Evolutionary conservation across 1,140 invertebrate species (phyloP), one percentile per base, ranked within the genome.

Genomic region (Solenopsis fugax): DNA sequence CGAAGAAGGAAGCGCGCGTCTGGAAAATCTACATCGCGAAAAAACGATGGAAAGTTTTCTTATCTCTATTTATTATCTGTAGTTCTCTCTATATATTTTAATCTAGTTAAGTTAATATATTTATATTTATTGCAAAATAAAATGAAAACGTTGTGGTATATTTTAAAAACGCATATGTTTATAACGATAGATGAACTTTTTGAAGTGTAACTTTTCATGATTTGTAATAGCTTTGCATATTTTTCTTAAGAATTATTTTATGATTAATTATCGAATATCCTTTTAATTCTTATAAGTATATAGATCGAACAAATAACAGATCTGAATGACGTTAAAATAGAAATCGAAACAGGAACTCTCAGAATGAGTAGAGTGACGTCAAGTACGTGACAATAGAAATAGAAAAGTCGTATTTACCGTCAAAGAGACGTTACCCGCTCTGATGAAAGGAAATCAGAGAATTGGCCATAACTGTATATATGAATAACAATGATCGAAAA

Each of bases 401-500:
- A 41, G 37, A 84, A 84, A 24, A 18, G 29, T 48, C 13, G 4
- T 60, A 73, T 34, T 48, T 82, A 82, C 9, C n/a, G 29, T 37
- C 65, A 56, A 72, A 71, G 34, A 73, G 34, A 73, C 24, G 24
- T 45, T 58, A 29, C 37, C 10, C 12, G 37, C 18, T 50, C 21
- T 7, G 41, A 48, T 41, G 9, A 60, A 82, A 84, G 54, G 69
- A 73, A 73, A 84, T 84, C n/a, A 48, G 9, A 60, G 41, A 73
- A 82, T 73, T 24, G 41, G 41, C 37, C 0, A 12, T 60, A 84
- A 84, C 69, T 24, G 41, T 82, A 41, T 12, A 37, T 50, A 75
- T 75, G 80, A 84, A 84, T 84, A 75, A 84, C 80, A 84, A 84
- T 60, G 69, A 73, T 73, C 41, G 13, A 84, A 48, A 84, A 60